Percentiles rank a stretch among this genome's conserved stretches.
Conservation (phyloP, 2,797 vertebrate species). For the Alcedo quadribrachys region DNA sequence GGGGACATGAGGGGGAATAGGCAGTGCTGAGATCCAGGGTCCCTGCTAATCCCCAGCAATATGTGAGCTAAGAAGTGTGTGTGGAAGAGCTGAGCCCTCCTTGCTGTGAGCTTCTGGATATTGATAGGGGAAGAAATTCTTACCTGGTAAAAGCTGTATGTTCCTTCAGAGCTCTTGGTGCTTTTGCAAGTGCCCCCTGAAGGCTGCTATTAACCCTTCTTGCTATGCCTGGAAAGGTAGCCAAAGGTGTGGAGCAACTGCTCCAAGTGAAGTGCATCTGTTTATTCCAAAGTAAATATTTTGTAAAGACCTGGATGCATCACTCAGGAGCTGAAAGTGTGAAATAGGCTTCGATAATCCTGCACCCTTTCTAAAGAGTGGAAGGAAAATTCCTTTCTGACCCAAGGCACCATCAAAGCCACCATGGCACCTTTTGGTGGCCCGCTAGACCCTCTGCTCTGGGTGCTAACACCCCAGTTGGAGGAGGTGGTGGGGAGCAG, state of each 20-base stretch:
- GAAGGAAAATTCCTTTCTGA: background rate
- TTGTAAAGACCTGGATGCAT: no score
- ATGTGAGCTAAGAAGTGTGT: background rate
- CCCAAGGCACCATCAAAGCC: background rate
- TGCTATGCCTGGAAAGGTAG: background rate
- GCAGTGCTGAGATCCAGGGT: background rate
- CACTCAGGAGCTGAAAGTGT: background rate
- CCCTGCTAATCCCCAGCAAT: background rate
- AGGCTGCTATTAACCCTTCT: background rate
- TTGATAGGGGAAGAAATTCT: background rate
- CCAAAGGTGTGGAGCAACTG: fast-evolving
- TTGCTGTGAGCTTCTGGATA: fast-evolving
- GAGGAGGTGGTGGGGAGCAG: background rate
- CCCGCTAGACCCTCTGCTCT: background rate
- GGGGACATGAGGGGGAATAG: background rate
- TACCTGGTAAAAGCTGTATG: background rate
- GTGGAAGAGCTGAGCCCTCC: background rate
- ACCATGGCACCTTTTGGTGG: fast-evolving
- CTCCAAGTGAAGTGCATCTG: background rate
- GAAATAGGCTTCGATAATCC: background rate
- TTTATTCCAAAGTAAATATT: background rate
- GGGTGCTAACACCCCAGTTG: fast-evolving
- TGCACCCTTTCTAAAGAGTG: background rate
- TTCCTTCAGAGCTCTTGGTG: background rate
- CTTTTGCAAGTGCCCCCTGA: background rate